Evolutionary conservation across 2,888 invertebrate genomes (phyloP).

Genomic region (Drosophila cyrtoloma): DNA sequence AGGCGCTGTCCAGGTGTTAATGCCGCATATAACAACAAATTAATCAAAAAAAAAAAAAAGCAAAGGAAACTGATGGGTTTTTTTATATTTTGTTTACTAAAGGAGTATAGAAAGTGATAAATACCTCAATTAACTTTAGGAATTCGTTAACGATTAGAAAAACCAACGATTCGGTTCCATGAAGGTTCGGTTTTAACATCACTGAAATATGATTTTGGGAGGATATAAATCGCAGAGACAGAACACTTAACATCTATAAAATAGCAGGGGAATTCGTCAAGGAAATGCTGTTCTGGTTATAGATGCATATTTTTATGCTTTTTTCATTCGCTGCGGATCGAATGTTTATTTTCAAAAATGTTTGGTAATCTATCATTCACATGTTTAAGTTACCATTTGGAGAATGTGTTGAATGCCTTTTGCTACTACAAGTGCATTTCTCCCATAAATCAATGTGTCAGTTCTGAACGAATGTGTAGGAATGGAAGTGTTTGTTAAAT

Average conservation of each 20-base stretch:
- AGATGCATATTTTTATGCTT: neutral
- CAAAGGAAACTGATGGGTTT: neutral
- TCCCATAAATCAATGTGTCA: conserved; percentile 21
- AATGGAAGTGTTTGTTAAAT: conserved; percentile 22
- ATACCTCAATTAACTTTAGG: neutral
- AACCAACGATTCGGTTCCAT: neutral
- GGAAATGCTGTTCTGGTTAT: neutral
- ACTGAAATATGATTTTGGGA: neutral
- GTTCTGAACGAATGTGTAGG: conserved; percentile 3
- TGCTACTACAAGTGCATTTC: conserved; percentile 3
- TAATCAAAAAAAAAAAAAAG: conserved; percentile 26
- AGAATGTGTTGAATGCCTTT: conserved; percentile 12
- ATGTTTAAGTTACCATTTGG: conserved; percentile 10
- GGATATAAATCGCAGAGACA: neutral
- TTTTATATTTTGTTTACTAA: neutral
- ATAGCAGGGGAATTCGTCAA: neutral
- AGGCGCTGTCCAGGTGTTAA: conserved; percentile 46
- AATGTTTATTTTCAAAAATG: neutral
- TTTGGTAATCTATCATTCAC: conserved; percentile 13
- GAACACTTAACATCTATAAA: neutral
- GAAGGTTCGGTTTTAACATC: neutral
- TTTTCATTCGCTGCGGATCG: neutral
- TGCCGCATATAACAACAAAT: conserved; percentile 34
- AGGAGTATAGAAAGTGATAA: conserved; percentile 5
- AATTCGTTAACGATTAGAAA: neutral